Percentiles rank a stretch among this genome's conserved stretches.
Evolutionary conservation across 1,140 invertebrate species (phyloP).

Genomic region (Lordiphosa clarofinis): DNA sequence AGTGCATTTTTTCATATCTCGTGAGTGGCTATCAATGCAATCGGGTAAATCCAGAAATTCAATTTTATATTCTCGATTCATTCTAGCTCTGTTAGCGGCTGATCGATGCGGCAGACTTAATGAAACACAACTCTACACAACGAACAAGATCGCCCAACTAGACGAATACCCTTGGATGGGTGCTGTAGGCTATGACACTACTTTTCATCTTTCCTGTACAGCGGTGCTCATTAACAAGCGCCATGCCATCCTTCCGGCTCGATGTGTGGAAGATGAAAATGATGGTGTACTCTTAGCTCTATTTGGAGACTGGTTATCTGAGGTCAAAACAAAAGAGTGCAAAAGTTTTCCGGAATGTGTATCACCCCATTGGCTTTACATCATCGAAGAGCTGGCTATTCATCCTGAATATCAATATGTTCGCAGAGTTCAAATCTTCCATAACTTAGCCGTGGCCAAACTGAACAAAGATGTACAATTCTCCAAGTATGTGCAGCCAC

Average conservation of each 20-base stretch:
- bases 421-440: no score
- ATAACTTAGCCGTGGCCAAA: constrained; percentile 19
- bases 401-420: no score
- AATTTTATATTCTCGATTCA: no score
- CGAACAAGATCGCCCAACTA: background rate
- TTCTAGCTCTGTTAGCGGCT: no score
- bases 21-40: no score
- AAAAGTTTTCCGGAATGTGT: background rate
- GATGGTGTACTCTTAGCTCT: constrained; percentile 1
- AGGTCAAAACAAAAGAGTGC: constrained; percentile 1
- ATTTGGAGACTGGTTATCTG: constrained; percentile 8
- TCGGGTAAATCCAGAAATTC: no score
- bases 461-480: constrained; percentile 6
- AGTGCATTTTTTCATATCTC: no score
- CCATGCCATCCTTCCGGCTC: constrained; percentile 19
- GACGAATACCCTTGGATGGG: constrained; percentile 32
- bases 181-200: background rate
- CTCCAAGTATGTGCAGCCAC: constrained; percentile 6
- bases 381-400: constrained; percentile 18
- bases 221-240: constrained; percentile 13
- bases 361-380: constrained; percentile 3
- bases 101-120: constrained; percentile 18
- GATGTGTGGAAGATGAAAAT: constrained; percentile 4
- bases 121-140: constrained; percentile 14
- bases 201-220: no score